phyloP scores from a whole-genome alignment of 2,113 vertebrate species.

The Elgaria multicarinata region DNA sequence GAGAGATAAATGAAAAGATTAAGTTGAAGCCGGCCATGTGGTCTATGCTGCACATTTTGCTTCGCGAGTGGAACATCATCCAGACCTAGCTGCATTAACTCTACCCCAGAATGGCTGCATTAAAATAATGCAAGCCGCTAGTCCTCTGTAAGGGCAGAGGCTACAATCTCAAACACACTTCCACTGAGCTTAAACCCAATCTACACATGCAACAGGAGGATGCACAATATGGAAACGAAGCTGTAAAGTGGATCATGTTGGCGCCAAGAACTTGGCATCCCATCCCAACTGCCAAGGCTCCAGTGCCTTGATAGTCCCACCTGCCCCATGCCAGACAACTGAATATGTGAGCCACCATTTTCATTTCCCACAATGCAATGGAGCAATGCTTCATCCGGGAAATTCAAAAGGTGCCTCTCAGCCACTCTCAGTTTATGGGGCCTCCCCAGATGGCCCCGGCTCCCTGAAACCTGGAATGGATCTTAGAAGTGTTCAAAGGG shows the following conservation, averaged over 20 bases:
- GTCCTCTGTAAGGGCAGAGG: neutral
- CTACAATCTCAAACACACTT: neutral
- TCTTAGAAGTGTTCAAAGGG: neutral
- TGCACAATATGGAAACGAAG: neutral
- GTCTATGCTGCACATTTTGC: neutral
- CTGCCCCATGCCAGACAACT: neutral
- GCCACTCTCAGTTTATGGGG: neutral
- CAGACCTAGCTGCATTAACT: neutral
- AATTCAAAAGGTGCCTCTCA: neutral
- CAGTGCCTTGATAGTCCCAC: neutral
- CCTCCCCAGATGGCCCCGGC: neutral
- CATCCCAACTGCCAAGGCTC: neutral
- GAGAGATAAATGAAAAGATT: neutral
- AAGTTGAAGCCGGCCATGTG: neutral
- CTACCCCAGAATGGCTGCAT: neutral
- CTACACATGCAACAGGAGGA: neutral
- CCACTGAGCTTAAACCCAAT: neutral
- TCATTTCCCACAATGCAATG: neutral
- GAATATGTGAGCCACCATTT: neutral
- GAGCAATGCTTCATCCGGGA: neutral
- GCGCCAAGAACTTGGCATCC: neutral
- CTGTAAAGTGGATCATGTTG: neutral
- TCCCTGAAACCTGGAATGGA: neutral
- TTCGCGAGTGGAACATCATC: neutral
- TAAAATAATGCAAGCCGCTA: neutral